Evolutionary conservation across 2,888 invertebrate species (phyloP).

Genomic region (Osmoderma eremita): DNA sequence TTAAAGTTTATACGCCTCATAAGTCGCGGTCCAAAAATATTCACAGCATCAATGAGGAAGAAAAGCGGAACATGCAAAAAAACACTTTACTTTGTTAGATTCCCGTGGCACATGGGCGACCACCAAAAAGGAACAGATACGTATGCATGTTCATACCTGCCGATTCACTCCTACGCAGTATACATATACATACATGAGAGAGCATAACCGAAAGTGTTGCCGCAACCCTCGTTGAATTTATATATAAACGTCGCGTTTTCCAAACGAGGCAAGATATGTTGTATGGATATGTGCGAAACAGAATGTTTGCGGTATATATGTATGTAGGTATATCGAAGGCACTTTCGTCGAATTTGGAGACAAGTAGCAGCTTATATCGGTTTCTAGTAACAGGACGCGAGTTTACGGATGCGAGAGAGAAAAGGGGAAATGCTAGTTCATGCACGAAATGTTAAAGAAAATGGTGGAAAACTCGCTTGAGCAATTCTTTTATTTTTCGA

Average conservation of each 20-base stretch:
- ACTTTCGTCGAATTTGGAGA: constrained; percentile 4
- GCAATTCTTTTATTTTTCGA: too few species aligned
- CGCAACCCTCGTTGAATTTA: constrained; percentile 22
- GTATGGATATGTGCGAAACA: neutral
- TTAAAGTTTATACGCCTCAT: constrained; percentile 10
- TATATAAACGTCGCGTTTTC: constrained; percentile 30
- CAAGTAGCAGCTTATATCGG: constrained; percentile 15
- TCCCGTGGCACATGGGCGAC: neutral
- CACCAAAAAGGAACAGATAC: neutral
- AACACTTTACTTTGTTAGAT: constrained; percentile 32
- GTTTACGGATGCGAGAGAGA: constrained; percentile 3
- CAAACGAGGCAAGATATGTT: constrained; percentile 32
- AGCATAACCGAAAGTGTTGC: constrained; percentile 23
- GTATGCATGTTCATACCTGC: neutral
- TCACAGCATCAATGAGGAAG: constrained; percentile 14
- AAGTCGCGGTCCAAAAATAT: neutral
- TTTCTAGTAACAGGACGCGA: constrained; percentile 19
- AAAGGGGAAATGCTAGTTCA: neutral
- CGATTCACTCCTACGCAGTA: neutral
- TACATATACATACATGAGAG: too few species aligned
- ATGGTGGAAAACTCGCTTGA: neutral
- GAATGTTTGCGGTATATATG: constrained; percentile 11
- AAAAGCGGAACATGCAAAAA: neutral
- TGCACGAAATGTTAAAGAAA: constrained; percentile 7
- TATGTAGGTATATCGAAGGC: constrained; percentile 16